Evolutionary conservation across 2,888 invertebrate species (phyloP), one percentile per base, ranked within the genome.

Genomic region (Autographa gamma): DNA sequence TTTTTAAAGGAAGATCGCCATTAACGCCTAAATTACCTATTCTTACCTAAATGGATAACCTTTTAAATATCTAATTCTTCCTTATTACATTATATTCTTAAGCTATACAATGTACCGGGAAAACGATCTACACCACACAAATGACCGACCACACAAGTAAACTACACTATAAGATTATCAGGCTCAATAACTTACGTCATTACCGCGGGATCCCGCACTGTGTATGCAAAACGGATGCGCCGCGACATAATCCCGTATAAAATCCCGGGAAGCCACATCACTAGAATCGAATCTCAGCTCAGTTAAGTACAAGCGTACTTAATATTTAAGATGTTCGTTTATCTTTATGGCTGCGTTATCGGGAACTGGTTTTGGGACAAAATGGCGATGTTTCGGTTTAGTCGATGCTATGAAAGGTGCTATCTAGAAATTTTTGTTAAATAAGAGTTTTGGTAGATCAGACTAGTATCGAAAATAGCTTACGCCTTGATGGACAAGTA

Each of bases 301-400:
- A 71, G 38, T 66, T 75, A 75, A 79, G 79, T 68, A 69, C 66
- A 69, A 63, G 75, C 65, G 68, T 31, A 43, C 67, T 78, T 76
- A 82, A 78, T 82, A 80, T 78, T 82, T 72, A 75, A 80, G 73
- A 82, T 76, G 71, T 66, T 32, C 66, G 48, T 69, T 80, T 82
- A 82, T 82, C 82, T 80, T 80, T 75, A 82, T 63, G 60, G 73
- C 66, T 60, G 31, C 65, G 76, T 74, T 82, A 80, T 82, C 78
- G 71, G 38, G 11, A 64, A 76, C 70, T 72, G 72, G 59, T 67
- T 66, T 66, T 31, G 66, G 60, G 66, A 64, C 69, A 70, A 69
- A 69, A 66, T 69, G 67, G 67, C n/a, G 65, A 69, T 72, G 73
- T 75, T 66, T 69, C 52, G 34, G 34, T 34, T 34, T 34, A 34